A percentile compares a stretch with the other conserved stretches of the same genome.
Evolutionary conservation across 1,140 invertebrate genomes (phyloP).

Genomic region (Zaprionus lachaisei): DNA sequence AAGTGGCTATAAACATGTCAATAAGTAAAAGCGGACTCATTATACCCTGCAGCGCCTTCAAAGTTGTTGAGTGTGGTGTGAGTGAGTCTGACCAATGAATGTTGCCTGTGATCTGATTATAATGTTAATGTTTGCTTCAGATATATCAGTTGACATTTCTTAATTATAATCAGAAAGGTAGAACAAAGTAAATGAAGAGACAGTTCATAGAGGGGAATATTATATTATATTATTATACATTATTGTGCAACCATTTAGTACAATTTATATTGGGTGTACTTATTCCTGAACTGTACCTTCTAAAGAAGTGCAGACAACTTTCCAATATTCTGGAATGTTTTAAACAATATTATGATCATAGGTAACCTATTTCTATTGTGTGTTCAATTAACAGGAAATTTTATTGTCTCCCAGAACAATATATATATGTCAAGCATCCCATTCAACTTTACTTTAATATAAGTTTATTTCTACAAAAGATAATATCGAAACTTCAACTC

Average conservation of each 20-base stretch:
- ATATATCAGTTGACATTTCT: not conserved
- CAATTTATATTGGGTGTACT: too few species aligned
- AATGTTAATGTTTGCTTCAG: not conserved
- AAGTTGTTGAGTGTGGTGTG: not conserved
- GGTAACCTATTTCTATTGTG: too few species aligned
- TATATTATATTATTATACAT: too few species aligned
- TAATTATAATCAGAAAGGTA: not conserved
- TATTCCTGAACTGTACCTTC: too few species aligned
- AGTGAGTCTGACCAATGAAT: not conserved
- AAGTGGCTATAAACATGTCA: slow-evolving; percentile 57
- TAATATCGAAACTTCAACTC: too few species aligned
- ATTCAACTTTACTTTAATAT: not conserved
- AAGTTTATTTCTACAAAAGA: not conserved
- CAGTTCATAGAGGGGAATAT: too few species aligned
- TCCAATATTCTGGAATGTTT: not conserved
- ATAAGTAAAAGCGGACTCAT: slow-evolving; percentile 3
- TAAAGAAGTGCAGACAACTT: too few species aligned
- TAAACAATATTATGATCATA: not conserved
- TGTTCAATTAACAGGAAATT: not conserved
- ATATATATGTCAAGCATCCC: too few species aligned
- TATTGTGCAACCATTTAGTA: too few species aligned
- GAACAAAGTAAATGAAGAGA: not conserved
- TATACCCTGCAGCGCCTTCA: slow-evolving; percentile 22
- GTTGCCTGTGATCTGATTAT: not conserved
- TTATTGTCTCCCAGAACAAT: not conserved